Percentiles rank a stretch among this genome's conserved stretches.
Conservation (phyloP, 2,113 vertebrate genomes). For the Fregetta grallaria region DNA sequence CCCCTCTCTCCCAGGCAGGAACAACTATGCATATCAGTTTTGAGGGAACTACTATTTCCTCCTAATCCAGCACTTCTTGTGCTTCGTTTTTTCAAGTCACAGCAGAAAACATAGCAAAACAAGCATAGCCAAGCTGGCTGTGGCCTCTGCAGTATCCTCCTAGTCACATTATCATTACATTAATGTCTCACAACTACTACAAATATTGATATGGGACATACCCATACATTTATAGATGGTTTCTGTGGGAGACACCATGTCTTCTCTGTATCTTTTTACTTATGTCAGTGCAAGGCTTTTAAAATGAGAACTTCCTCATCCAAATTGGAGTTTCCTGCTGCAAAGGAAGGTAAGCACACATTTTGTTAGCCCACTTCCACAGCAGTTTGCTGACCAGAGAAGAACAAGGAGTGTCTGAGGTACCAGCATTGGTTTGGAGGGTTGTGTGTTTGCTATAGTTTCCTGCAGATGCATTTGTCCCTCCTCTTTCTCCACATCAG, state of each 20-base stretch:
- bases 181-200: neutral
- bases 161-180: neutral
- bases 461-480: neutral
- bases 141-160: neutral
- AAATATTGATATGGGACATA: neutral
- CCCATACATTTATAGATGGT: neutral
- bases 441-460: neutral
- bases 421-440: neutral
- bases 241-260: neutral
- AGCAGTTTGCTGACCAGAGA: neutral
- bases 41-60: neutral
- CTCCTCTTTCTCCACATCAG: neutral
- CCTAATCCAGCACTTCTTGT: neutral
- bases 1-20: neutral
- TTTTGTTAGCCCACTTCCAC: neutral
- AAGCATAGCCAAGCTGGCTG: neutral
- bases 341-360: neutral
- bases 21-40: neutral
- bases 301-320: neutral
- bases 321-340: neutral
- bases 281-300: neutral
- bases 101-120: neutral
- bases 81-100: neutral
- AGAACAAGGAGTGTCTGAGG: neutral
- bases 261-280: neutral